phyloP scores from a whole-genome alignment of 2,888 invertebrate species.

The Watsonalla cultraria region DNA sequence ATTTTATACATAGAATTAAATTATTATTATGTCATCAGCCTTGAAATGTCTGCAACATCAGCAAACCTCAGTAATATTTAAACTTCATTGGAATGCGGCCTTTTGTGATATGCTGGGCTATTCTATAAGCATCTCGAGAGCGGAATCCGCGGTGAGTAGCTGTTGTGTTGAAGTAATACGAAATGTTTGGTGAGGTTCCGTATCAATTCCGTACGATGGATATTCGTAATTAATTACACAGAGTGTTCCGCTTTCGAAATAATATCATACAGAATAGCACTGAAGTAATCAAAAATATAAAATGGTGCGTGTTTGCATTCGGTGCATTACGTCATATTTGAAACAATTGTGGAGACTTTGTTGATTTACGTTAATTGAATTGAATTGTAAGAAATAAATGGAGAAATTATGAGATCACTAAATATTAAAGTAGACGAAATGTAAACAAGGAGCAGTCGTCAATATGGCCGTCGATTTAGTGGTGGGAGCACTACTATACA shows the following conservation, averaged over 20 bases:
- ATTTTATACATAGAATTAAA: neutral
- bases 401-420: slow-evolving; percentile 68
- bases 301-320: neutral
- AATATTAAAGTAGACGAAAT: slow-evolving; percentile 61
- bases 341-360: too few relatives aligned
- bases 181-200: too few relatives aligned
- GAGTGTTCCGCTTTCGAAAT: too few relatives aligned
- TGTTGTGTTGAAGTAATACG: too few relatives aligned
- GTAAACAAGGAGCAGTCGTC: slow-evolving; percentile 60
- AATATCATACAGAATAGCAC: too few relatives aligned
- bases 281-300: too few relatives aligned
- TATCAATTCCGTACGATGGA: too few relatives aligned
- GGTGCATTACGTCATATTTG: neutral
- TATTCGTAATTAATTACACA: too few relatives aligned
- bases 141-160: too few relatives aligned
- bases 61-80: neutral
- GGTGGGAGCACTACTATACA: slow-evolving; percentile 30
- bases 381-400: slow-evolving; percentile 49
- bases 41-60: slow-evolving; percentile 2
- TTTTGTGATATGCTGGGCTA: too few relatives aligned
- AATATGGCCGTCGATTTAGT: slow-evolving; percentile 42
- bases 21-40: slow-evolving; percentile 4
- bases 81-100: slow-evolving; percentile 9
- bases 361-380: slow-evolving; percentile 21
- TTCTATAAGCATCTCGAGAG: too few relatives aligned